Evolutionary conservation across 2,113 vertebrate species (phyloP), one percentile per base, ranked within the genome.

Genomic region (Rhea americana): DNA sequence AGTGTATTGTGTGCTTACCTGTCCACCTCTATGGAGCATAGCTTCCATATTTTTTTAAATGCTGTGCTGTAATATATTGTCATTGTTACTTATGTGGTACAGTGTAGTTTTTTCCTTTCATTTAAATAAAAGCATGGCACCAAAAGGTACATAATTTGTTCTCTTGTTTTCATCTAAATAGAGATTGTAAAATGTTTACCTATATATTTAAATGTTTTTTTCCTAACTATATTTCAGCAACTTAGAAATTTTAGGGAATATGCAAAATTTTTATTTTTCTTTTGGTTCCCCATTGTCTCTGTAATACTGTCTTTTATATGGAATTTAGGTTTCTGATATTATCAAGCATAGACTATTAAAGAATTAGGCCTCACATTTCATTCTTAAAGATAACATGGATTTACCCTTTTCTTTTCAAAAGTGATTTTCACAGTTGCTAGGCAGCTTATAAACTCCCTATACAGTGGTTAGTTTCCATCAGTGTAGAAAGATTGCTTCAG

Each of bases 51-150:
- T 97, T 98, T 96, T 97, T 97, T 93, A 97, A 97, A 98, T 89
- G 97, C 97, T 98, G 96, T 98, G 98, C 98, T 98, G 98, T 98
- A 98, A 97, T 93, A 97, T 97, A 95, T 96, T 97, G 97, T 98
- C 97, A 91, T 96, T 98, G 97, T 97, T 98, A 96, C 97, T 96
- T 98, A 94, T 63, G 94, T 98, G 98, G 96, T 97, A 96, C 96
- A 93, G 95, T 98, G 98, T 97, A 97, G 97, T 97, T 98, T 97
- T 93, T 96, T 90, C 97, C 97, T 97, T 98, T 96, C 97, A 98
- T 98, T 97, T 98, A 91, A 99, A 99, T 99, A 99, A 99, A 99
- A 98, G 99, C 99, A 99, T 99, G 99, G 98, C 98, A 98, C 98
- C 97, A 94, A 96, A 97, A 89, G 80, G n/a, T 67, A 76, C 56